Conservation (phyloP, 1,140 invertebrate species). For the Trissolcus basalis region DNA sequence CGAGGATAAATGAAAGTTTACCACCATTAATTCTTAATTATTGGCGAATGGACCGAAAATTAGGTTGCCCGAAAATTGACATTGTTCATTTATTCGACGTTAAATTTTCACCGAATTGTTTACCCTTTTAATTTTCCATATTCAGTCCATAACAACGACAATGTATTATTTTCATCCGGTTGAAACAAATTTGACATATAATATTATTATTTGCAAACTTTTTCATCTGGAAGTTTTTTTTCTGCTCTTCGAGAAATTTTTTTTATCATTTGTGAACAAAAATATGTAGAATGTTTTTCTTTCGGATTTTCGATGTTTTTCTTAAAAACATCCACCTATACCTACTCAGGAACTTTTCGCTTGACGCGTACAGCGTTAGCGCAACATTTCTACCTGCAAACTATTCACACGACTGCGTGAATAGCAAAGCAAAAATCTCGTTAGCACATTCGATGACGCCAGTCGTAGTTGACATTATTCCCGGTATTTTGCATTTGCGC, state of each 20-base stretch:
- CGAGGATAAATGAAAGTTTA: constrained; percentile 5
- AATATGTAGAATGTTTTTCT: constrained; percentile 10
- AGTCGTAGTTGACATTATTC: constrained; percentile 55
- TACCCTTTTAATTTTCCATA: not conserved
- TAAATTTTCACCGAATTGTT: not conserved
- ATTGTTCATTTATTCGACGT: not conserved
- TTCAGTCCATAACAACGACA: no score
- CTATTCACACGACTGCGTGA: constrained; percentile 49
- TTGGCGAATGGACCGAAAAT: not conserved
- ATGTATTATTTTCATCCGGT: no score
- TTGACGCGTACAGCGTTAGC: constrained; percentile 46
- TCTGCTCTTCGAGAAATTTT: no score
- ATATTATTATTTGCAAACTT: no score
- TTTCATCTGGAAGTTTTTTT: no score
- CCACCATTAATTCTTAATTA: constrained; percentile 15
- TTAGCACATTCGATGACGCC: constrained; percentile 56
- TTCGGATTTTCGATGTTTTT: constrained; percentile 36
- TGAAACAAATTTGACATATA: no score
- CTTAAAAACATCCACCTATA: constrained; percentile 46
- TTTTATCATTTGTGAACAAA: no score
- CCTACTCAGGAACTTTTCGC: constrained; percentile 36
- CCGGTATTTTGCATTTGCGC: constrained; percentile 44
- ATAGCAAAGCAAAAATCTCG: constrained; percentile 50
- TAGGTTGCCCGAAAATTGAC: not conserved
- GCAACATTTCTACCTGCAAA: constrained; percentile 41